Evolutionary conservation across 2,113 vertebrate genomes (phyloP).

Genomic region (Onychostruthus taczanowskii): DNA sequence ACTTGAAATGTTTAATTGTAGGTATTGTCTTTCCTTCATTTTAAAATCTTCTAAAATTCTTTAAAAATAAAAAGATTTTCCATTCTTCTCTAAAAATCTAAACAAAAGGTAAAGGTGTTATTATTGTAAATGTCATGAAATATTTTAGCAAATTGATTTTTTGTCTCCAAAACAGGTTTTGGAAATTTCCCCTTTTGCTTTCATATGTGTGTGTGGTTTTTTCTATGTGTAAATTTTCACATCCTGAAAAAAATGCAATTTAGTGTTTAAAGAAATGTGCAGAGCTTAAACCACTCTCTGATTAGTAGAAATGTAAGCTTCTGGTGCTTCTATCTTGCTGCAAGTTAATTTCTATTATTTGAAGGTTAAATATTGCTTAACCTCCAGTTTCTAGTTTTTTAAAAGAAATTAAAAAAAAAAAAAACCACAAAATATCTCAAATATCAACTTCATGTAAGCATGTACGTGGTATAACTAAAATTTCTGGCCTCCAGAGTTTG

Average conservation of each 20-base stretch:
- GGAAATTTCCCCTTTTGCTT: neutral
- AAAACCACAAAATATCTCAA: neutral
- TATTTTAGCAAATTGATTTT: neutral
- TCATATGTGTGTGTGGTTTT: neutral
- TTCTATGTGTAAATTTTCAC: neutral
- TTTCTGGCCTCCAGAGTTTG: neutral
- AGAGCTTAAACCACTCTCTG: neutral
- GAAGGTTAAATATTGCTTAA: neutral
- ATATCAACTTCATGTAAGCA: neutral
- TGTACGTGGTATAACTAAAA: neutral
- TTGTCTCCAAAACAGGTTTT: neutral
- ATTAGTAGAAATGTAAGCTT: neutral
- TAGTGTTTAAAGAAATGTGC: neutral
- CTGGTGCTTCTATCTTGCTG: neutral
- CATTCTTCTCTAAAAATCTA: neutral
- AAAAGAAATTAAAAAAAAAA: neutral
- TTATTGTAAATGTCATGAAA: neutral
- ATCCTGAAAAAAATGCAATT: neutral
- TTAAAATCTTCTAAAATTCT: neutral
- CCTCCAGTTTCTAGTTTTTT: neutral
- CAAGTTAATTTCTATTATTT: neutral
- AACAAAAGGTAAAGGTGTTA: neutral
- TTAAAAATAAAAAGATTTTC: neutral
- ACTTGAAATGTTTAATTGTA: neutral
- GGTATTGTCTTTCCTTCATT: neutral